Evolutionary conservation across 2,888 invertebrate species (phyloP).

Genomic region (Fabriciana adippe): DNA sequence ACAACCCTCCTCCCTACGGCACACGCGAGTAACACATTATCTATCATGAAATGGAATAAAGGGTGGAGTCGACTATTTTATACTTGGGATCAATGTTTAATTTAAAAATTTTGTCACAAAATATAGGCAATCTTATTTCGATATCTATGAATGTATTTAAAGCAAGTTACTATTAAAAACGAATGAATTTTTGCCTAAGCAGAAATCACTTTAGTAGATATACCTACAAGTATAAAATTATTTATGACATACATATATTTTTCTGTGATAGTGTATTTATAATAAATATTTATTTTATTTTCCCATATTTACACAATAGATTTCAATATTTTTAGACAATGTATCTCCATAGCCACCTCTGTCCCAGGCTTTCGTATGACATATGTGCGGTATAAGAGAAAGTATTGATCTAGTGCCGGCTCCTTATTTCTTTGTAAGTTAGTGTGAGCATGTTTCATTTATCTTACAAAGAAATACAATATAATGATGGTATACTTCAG

Average conservation of each 20-base stretch:
- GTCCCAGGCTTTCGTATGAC: conserved; percentile 66
- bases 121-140: no score
- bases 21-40: conserved; percentile 77
- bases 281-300: no score
- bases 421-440: conserved; percentile 64
- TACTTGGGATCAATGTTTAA: conserved; percentile 19
- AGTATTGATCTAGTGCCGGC: conserved; percentile 77
- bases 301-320: neutral
- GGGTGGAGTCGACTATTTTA: conserved; percentile 51
- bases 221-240: no score
- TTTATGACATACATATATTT: no score
- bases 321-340: neutral
- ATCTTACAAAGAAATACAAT: conserved; percentile 33
- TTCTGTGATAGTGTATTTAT: no score
- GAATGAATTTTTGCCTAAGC: no score
- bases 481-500: conserved; percentile 33
- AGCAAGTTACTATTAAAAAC: no score
- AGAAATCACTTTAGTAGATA: no score
- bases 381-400: conserved; percentile 77
- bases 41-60: conserved; percentile 65
- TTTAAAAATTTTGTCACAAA: neutral
- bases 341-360: conserved; percentile 50
- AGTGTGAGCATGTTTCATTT: conserved; percentile 49
- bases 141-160: no score
- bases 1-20: conserved; percentile 62